phyloP scores from a whole-genome alignment of 2,113 vertebrate genomes.

The Silurus meridionalis region DNA sequence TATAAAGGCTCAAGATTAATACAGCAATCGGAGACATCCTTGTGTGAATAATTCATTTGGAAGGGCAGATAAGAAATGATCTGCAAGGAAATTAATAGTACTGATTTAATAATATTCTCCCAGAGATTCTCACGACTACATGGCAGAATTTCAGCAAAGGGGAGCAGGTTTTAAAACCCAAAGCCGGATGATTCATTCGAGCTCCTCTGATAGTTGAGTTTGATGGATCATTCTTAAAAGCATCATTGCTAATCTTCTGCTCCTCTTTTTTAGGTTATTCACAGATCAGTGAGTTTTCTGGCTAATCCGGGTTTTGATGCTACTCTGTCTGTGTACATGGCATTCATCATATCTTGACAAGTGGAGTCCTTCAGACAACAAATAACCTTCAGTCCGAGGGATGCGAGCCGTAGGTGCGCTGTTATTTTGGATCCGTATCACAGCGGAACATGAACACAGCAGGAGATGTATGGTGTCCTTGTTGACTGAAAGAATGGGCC shows the following conservation, averaged over 20 bases:
- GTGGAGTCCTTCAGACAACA: constrained; percentile 99
- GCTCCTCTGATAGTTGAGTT: constrained; percentile 98
- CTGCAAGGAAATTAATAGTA: constrained; percentile 77
- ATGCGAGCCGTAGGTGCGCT: constrained; percentile 92
- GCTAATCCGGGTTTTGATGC: constrained; percentile 99
- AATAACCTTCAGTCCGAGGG: constrained; percentile 97
- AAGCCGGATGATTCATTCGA: constrained; percentile 97
- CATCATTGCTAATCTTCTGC: constrained; percentile 99
- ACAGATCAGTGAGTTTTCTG: constrained; percentile 99
- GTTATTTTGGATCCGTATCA: constrained; percentile 99
- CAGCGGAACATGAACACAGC: constrained; percentile 90
- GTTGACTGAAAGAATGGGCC: constrained; percentile 76
- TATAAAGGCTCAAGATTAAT: constrained; percentile 66
- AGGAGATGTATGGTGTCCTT: constrained; percentile 90
- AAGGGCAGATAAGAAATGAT: constrained; percentile 77
- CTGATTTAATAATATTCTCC: constrained; percentile 78
- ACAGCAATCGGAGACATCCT: constrained; percentile 73
- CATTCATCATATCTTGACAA: constrained; percentile 99
- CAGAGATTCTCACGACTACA: constrained; percentile 70
- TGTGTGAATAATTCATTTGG: constrained; percentile 70
- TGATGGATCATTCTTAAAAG: constrained; percentile 99
- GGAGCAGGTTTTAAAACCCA: constrained; percentile 79
- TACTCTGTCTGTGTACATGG: constrained; percentile 99
- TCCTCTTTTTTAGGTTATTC: constrained; percentile 99
- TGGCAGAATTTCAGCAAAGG: constrained; percentile 45